Base-by-base conservation (phyloP, 1,140 invertebrate genomes). In the Saccostrea glomerata region DNA sequence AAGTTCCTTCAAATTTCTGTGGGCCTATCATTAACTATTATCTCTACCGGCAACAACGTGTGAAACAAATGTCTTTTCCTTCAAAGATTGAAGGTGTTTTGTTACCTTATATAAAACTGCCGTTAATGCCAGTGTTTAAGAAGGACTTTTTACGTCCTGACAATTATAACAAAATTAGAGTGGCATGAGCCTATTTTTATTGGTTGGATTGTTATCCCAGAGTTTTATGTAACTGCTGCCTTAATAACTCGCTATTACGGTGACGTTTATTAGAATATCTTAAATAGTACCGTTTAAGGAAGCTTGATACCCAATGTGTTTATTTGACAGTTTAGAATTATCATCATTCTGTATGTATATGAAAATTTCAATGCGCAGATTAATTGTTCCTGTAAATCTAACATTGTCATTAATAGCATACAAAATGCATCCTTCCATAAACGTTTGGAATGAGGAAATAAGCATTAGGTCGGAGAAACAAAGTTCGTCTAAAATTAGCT, bases 11-110 rank as follows among this genome's bases (percentile, higher is more conserved):
- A 77, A 36, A 30, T 25, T 30, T 36, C 70, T 36, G 70, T 77
- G 25, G 70, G 70, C 70, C 25, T 77, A 77, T 77, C 70, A 9
- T 36, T 4, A 30, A 15, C 13, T 13, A 30, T 77, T 3, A 77
- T 77, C 70, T 77, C 25, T 25, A 11, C 47, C 23, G 25, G 30
- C 70, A 77, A 30, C 25, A 30, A 77, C 7, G 25, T 17, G 70
- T 11, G 70, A 77, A 36, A 77, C 70, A 77, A 77, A 77, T 77
- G 70, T 77, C 30, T 36, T 77, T 77, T 77, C 70, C 70, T 77
- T 25, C 13, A 77, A 77, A 25, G 25, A 36, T 36, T 77, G 70
- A 30, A 77, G 70, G 70, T 77, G 70, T 77, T 77, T 77, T 77
- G 70, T 77, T 77, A 30, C 70, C 70, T 36, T 77, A 77, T 77